Evolutionary conservation across 2,113 vertebrate species (phyloP).

Genomic region (Thomomys bottae): DNA sequence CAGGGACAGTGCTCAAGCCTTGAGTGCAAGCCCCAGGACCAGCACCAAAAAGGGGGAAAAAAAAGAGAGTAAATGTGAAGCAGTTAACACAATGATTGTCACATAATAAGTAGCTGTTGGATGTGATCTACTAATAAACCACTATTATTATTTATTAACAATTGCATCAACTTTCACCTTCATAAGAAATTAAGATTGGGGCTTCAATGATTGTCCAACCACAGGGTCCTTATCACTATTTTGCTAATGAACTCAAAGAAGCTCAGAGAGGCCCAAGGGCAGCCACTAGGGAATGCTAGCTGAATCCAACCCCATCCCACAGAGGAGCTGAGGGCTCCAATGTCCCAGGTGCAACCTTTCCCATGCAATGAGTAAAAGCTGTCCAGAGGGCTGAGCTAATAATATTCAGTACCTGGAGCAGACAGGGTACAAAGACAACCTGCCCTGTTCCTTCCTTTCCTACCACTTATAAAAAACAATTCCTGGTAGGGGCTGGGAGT

Average conservation of each 20-base stretch:
- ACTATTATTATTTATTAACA: no score
- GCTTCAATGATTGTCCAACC: not conserved
- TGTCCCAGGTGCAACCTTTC: not conserved
- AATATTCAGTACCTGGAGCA: not conserved
- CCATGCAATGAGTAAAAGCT: not conserved
- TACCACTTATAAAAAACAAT: conserved; percentile 25
- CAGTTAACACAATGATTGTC: no score
- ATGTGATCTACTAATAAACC: not conserved
- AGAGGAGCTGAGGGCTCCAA: not conserved
- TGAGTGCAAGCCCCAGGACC: no score
- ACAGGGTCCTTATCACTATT: not conserved
- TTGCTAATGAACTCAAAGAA: conserved; percentile 53
- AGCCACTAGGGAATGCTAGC: not conserved
- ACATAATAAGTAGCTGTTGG: no score
- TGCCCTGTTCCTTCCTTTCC: not conserved
- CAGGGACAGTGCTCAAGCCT: no score
- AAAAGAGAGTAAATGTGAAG: no score
- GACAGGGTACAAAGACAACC: not conserved
- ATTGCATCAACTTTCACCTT: no score
- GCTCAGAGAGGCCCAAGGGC: conserved; percentile 16
- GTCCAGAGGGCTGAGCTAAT: not conserved
- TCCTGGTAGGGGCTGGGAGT: no score
- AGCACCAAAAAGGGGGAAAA: no score
- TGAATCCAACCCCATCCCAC: not conserved
- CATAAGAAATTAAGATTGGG: not conserved